Percentiles rank a stretch among this genome's conserved stretches.
phyloP scores from a whole-genome alignment of 1,140 invertebrate genomes.

The Dinoponera quadriceps region DNA sequence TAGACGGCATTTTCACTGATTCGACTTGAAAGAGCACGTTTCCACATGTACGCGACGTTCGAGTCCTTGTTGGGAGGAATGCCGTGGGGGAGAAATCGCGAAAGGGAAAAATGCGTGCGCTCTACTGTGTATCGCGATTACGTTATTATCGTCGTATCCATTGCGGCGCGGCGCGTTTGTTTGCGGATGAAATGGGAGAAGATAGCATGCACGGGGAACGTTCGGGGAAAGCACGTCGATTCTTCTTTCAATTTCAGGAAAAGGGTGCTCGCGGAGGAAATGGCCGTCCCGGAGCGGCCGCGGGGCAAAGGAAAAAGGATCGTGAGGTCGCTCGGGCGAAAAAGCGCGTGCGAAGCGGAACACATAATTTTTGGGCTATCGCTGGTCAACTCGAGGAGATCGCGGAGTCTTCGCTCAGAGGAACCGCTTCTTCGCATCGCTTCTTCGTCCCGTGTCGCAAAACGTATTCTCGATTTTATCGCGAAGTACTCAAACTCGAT shows the following conservation, averaged over 20 bases:
- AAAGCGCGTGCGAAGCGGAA: neutral
- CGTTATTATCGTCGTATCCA: slow-evolving; percentile 25
- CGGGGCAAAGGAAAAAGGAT: neutral
- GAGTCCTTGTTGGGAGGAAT: neutral
- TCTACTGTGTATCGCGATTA: neutral
- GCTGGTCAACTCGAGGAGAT: neutral
- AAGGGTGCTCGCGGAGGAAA: slow-evolving; percentile 5
- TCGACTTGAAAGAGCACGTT: no score
- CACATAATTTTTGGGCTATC: neutral
- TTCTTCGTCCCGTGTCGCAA: neutral
- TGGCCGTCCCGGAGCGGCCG: neutral
- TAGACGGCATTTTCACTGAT: no score
- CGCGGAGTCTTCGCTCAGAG: neutral
- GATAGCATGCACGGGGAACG: neutral
- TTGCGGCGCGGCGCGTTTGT: neutral
- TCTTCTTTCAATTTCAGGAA: slow-evolving; percentile 35
- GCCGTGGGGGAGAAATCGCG: neutral
- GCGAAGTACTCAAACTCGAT: slow-evolving; percentile 23
- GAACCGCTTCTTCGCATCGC: neutral
- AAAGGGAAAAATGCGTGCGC: neutral
- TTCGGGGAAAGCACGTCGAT: neutral
- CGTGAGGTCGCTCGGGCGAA: neutral
- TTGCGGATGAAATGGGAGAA: neutral
- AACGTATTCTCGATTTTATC: slow-evolving; percentile 30
- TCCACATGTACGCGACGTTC: neutral